Evolutionary conservation across 2,888 invertebrate species (phyloP).

Genomic region (Drosophila glabriapex): DNA sequence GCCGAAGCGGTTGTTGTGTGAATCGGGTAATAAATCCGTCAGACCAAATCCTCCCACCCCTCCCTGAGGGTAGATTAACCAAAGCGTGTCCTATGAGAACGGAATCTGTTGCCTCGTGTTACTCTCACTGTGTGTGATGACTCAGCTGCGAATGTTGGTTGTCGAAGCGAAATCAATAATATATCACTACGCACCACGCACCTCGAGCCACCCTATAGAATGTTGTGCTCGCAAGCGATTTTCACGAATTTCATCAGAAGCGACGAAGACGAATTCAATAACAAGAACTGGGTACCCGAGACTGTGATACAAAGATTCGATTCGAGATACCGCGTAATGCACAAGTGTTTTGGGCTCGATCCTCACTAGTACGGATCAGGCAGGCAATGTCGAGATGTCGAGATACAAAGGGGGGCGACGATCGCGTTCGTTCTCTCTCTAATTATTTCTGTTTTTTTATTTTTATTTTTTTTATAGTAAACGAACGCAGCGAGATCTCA

Average conservation of each 20-base stretch:
- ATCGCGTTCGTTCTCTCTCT: constrained; percentile 41
- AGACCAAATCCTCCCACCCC: not conserved
- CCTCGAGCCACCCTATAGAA: constrained; percentile 6
- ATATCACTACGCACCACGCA: constrained; percentile 43
- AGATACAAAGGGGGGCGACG: constrained; percentile 16
- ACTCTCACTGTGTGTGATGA: constrained; percentile 68
- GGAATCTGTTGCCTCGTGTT: constrained; percentile 18
- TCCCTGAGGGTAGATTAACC: constrained; percentile 6
- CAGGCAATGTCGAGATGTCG: constrained; percentile 27
- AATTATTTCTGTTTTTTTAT: not conserved
- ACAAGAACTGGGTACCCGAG: constrained; percentile 3
- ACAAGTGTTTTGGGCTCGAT: constrained; percentile 54
- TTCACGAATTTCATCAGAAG: constrained; percentile 51
- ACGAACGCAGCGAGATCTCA: constrained; percentile 84
- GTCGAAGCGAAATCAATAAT: constrained; percentile 66
- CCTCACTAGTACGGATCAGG: constrained; percentile 47
- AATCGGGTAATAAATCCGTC: constrained; percentile 33
- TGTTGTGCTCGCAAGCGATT: constrained; percentile 34
- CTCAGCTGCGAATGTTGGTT: constrained; percentile 54
- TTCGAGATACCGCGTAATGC: constrained; percentile 38
- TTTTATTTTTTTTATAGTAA: constrained; percentile 34
- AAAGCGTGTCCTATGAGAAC: constrained; percentile 17
- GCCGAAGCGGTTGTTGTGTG: not conserved
- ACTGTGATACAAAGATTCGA: constrained; percentile 16
- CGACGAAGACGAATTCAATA: constrained; percentile 14